These are phyloP conservation scores for Plemyria rubiginata DNA, from an alignment of 2,888 invertebrate species.

Conservation along the genomic window DNA sequence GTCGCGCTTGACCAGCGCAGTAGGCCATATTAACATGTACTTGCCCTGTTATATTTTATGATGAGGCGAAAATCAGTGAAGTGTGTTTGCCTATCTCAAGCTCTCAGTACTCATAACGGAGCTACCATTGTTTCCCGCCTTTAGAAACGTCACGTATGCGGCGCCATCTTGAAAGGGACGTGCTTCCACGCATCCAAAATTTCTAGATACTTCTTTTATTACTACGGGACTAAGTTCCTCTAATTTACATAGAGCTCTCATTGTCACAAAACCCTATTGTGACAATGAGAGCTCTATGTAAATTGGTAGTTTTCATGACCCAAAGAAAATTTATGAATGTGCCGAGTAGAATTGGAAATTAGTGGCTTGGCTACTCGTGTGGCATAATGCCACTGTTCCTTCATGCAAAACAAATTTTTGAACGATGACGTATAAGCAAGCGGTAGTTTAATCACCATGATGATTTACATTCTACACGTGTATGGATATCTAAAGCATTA, in stretches of 20 bases:
- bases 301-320: constrained; percentile 70
- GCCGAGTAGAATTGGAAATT: constrained; percentile 63
- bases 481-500: constrained; percentile 57
- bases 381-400: constrained; percentile 51
- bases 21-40: constrained; percentile 51
- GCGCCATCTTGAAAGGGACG: constrained; percentile 79
- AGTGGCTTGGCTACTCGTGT: constrained; percentile 56
- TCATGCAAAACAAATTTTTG: constrained; percentile 59
- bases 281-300: constrained; percentile 55
- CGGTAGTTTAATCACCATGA: background rate
- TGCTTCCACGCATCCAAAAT: constrained; percentile 67
- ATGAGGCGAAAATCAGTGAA: constrained; percentile 66
- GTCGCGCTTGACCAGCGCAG: constrained; percentile 50
- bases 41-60: constrained; percentile 39
- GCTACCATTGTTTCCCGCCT: constrained; percentile 74
- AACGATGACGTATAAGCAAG: constrained; percentile 51
- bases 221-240: constrained; percentile 41
- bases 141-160: constrained; percentile 75
- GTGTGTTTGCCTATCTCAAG: constrained; percentile 66
- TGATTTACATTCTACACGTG: constrained; percentile 42
- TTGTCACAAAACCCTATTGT: too few species aligned
- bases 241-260: too few species aligned
- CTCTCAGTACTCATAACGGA: constrained; percentile 81
- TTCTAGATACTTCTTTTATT: constrained; percentile 56
- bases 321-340: constrained; percentile 78